Percentiles rank a stretch among this genome's conserved stretches.
Conservation (phyloP, 2,797 vertebrate genomes). For the Erithacus rubecula region DNA sequence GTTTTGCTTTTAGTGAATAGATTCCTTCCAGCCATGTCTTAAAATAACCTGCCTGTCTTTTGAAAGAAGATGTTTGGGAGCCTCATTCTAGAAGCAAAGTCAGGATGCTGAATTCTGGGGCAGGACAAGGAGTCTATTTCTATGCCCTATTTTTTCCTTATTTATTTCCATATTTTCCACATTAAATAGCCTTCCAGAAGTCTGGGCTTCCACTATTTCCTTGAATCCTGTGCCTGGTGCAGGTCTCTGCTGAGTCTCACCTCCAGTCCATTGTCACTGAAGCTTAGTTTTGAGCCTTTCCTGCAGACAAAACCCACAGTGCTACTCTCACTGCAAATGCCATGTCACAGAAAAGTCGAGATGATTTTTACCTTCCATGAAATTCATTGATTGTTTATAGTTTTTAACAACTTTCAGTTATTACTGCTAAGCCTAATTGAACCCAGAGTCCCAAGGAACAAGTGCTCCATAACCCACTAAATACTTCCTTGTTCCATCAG, state of each 20-base stretch:
- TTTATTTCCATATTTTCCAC: background rate
- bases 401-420: background rate
- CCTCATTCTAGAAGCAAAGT: background rate
- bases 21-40: background rate
- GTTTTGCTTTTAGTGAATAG: background rate
- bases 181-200: background rate
- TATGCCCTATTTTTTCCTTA: too few species aligned
- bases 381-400: background rate
- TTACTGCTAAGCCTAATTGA: background rate
- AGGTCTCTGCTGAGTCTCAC: background rate
- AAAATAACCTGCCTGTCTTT: background rate
- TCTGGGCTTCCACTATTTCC: background rate
- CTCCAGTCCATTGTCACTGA: background rate
- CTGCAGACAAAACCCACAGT: background rate
- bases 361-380: background rate
- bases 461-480: background rate
- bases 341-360: fast-evolving
- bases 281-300: background rate
- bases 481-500: background rate
- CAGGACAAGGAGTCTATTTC: background rate
- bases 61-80: background rate
- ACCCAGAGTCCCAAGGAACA: background rate
- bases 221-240: background rate
- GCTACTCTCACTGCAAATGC: background rate
- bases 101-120: background rate